These are phyloP conservation scores for Crossocerus cetratus DNA, from an alignment of 2,888 invertebrate genomes.

Conservation along the genomic window DNA sequence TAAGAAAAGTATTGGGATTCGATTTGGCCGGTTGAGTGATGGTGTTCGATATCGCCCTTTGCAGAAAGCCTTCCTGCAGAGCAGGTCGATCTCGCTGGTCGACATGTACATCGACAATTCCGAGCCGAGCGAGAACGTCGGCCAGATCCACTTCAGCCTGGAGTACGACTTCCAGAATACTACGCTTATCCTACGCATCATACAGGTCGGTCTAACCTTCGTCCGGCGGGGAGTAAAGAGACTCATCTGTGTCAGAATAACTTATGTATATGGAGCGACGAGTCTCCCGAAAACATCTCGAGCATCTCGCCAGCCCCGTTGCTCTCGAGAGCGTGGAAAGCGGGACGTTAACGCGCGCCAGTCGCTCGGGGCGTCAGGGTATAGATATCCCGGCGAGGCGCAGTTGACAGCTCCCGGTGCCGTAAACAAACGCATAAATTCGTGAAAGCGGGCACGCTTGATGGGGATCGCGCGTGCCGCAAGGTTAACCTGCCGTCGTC, in stretches of 20 bases:
- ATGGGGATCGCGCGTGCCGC: background rate
- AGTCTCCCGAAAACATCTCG: background rate
- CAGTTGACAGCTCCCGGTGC: conserved; percentile 12
- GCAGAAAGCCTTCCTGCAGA: conserved; percentile 88
- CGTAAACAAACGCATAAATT: conserved; percentile 61
- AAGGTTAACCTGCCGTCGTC: background rate
- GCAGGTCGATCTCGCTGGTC: conserved; percentile 92
- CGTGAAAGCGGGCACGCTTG: background rate
- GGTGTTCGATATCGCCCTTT: conserved; percentile 49
- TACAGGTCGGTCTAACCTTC: conserved; percentile 83
- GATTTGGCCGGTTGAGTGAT: background rate
- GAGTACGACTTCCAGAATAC: conserved; percentile 97
- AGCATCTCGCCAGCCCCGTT: background rate
- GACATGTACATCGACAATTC: conserved; percentile 97
- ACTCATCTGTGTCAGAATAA: too few relatives aligned
- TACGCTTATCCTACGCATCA: conserved; percentile 92
- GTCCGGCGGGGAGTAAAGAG: background rate
- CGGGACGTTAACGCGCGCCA: background rate
- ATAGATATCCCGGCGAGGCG: background rate
- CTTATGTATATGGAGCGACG: background rate
- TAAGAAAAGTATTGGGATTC: too few relatives aligned
- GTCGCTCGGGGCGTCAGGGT: background rate
- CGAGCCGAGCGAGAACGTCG: conserved; percentile 95
- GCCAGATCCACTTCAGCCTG: conserved; percentile 95
- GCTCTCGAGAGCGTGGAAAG: background rate